phyloP scores from a whole-genome alignment of 2,113 vertebrate species.

The Ibidorhyncha struthersii region DNA sequence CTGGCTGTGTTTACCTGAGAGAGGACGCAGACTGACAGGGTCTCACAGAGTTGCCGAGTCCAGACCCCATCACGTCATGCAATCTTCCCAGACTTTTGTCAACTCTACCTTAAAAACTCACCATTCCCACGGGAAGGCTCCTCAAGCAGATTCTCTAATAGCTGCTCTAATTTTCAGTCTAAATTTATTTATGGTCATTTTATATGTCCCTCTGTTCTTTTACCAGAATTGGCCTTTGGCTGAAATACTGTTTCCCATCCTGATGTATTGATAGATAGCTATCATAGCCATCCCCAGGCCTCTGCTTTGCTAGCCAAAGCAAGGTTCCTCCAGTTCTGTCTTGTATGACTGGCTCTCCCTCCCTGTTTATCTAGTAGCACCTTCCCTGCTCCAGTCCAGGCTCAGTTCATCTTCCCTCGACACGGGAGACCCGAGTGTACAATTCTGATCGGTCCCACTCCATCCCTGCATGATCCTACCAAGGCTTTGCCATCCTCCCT shows the following conservation, averaged over 20 bases:
- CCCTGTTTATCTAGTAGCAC: background rate
- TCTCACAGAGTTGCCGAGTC: background rate
- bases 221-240: background rate
- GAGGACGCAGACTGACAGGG: background rate
- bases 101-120: background rate
- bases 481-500: background rate
- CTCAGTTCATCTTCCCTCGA: background rate
- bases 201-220: background rate
- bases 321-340: background rate
- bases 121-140: background rate
- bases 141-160: background rate
- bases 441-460: background rate
- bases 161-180: background rate
- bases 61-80: rapidly evolving
- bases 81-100: background rate
- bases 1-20: background rate
- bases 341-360: background rate
- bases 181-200: background rate
- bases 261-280: background rate
- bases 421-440: rapidly evolving
- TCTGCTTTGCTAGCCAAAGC: background rate
- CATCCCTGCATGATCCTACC: background rate
- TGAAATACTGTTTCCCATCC: background rate
- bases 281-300: background rate
- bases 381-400: background rate